Base-by-base conservation (phyloP, 2,113 vertebrate genomes). In the Cisticola juncidis region DNA sequence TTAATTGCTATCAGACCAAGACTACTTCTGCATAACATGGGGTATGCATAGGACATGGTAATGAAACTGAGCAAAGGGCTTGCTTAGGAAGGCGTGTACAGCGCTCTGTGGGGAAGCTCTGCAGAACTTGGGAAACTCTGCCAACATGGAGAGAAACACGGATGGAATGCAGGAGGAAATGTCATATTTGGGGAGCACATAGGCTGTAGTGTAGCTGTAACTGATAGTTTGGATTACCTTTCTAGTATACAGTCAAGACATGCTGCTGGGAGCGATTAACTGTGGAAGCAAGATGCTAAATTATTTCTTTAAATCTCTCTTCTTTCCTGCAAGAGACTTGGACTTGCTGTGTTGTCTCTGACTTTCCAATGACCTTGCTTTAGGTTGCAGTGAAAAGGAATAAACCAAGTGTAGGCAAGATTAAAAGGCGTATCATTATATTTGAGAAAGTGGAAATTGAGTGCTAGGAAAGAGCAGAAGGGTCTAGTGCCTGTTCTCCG, bases 331-430 rank as follows among this genome's bases (percentile, higher is more conserved):
- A 14, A 68, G 82, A 81, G 31, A 29, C 28, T 78, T 81, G 72
- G 68, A 53, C 51, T 91, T 92, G 68, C 80, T 90, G 79, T 76
- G 76, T 81, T 83, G 57, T 68, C 23, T 64, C 78, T 94, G 91
- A 95, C 82, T 96, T 97, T 93, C n/a, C 36, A 18, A 23, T 93
- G 94, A 96, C 94, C 90, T 96, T 96, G 79, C 28, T 64, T 88
- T 93, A 60, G 33, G 36, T 71, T 96, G 76, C 57, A 81, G 51
- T 83, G 79, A 86, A 92, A 60, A 86, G 44, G 76, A 93, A 96
- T 60, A 92, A 91, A 92, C 85, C 2, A 2, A 69, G 35, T 29
- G n/a, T 44, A 83, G 64, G 64, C 64, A 96, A 66, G 68, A 91
- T 90, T 88, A 90, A 90, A 95, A 93, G 42, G 76, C 3, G 0